Evolutionary conservation across 2,113 vertebrate genomes (phyloP).

Genomic region (Myotis brandtii): DNA sequence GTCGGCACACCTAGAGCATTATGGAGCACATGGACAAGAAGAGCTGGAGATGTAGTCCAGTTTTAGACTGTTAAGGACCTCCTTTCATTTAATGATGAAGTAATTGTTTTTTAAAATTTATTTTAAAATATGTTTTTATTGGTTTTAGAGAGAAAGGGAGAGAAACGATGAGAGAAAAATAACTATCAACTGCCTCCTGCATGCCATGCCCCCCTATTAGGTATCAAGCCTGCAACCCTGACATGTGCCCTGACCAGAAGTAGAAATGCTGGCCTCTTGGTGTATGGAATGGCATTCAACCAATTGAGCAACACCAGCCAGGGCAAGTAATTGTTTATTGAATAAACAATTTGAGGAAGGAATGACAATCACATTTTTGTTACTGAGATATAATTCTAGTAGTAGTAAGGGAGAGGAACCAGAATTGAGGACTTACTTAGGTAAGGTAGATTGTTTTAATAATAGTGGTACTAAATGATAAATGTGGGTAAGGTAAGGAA

Average conservation of each 20-base stretch:
- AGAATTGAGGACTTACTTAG: neutral
- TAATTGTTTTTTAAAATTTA: no score
- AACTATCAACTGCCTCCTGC: no score
- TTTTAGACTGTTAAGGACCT: neutral
- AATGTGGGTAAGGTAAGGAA: neutral
- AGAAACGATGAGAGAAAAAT: no score
- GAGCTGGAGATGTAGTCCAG: accelerated
- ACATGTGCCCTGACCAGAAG: no score
- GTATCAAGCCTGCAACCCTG: no score
- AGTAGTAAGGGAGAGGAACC: neutral
- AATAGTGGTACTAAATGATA: neutral
- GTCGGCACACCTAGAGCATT: accelerated
- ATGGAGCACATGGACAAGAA: neutral
- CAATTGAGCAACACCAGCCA: no score
- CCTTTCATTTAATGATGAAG: neutral
- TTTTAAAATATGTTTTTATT: no score
- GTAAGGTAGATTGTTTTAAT: neutral
- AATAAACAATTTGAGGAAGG: no score
- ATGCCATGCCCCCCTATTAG: no score
- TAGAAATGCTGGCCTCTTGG: no score
- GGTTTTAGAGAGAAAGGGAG: no score
- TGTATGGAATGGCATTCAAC: no score
- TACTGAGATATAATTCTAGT: neutral
- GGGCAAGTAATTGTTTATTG: neutral
- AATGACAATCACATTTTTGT: neutral